phyloP scores from a whole-genome alignment of 2,113 vertebrate genomes.

The Dinomys branickii region DNA sequence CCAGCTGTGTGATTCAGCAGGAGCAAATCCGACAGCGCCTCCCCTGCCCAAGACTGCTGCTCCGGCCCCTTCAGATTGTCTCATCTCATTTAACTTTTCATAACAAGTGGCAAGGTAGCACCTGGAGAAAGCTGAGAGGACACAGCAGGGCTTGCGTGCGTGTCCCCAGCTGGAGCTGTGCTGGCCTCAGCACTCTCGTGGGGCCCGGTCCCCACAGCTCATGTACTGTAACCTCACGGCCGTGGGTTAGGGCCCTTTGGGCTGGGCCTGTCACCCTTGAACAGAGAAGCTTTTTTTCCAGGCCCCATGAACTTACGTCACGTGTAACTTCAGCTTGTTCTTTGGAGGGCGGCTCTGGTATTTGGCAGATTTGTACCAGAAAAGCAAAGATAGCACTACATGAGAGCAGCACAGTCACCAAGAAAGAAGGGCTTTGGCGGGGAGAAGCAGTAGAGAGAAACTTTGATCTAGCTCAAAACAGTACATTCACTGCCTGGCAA shows the following conservation, averaged over 20 bases:
- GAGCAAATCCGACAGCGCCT: neutral
- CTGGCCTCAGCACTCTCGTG: fast-evolving
- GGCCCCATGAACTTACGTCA: neutral
- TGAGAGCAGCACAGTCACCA: neutral
- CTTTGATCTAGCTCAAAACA: neutral
- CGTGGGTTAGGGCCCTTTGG: too few relatives aligned
- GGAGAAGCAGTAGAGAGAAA: neutral
- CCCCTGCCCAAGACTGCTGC: neutral
- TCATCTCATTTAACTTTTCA: neutral
- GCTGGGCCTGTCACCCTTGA: neutral
- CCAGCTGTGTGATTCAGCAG: neutral
- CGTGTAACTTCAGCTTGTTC: neutral
- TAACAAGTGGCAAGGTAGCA: neutral
- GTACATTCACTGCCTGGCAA: too few relatives aligned
- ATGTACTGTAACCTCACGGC: neutral
- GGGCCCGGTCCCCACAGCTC: neutral
- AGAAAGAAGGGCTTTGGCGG: neutral
- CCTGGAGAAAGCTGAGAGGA: neutral
- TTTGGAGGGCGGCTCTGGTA: neutral
- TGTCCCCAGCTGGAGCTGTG: neutral
- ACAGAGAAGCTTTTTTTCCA: neutral
- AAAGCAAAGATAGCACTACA: neutral
- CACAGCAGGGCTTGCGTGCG: neutral
- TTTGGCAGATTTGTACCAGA: neutral
- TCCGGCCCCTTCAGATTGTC: too few relatives aligned